Evolutionary conservation across 2,113 vertebrate genomes (phyloP).

Genomic region (Puntigrus tetrazona): DNA sequence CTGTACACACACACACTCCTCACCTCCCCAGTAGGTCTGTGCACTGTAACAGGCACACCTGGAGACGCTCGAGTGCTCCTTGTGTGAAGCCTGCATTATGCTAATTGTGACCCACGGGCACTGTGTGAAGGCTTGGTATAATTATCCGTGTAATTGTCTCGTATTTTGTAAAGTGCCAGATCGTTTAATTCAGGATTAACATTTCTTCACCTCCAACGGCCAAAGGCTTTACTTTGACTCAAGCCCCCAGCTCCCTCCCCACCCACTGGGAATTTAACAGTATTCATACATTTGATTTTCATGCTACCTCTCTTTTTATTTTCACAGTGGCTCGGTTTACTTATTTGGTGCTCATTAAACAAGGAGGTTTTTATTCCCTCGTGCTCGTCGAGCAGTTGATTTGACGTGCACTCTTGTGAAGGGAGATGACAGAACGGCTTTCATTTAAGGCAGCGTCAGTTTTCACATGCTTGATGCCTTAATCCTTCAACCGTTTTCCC

Average conservation of each 20-base stretch:
- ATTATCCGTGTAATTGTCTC: slow-evolving; percentile 79
- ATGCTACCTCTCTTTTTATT: slow-evolving; percentile 9
- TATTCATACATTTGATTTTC: slow-evolving; percentile 39
- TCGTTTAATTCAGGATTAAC: slow-evolving; percentile 79
- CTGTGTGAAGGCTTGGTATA: slow-evolving; percentile 74
- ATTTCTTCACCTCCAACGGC: slow-evolving; percentile 75
- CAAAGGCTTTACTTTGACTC: slow-evolving; percentile 61
- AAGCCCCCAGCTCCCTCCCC: slow-evolving; percentile 16
- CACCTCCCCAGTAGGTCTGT: slow-evolving; percentile 49
- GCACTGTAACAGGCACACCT: slow-evolving; percentile 58
- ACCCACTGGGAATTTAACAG: slow-evolving; percentile 48
- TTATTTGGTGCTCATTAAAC: neutral
- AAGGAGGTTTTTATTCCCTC: neutral
- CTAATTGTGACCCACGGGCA: slow-evolving; percentile 75
- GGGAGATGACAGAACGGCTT: slow-evolving; percentile 54
- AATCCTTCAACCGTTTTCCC: slow-evolving; percentile 55
- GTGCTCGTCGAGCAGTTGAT: neutral
- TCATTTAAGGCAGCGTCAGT: slow-evolving; percentile 55
- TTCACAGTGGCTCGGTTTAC: neutral
- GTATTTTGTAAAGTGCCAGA: slow-evolving; percentile 81
- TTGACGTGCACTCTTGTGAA: slow-evolving; percentile 40
- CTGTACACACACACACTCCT: slow-evolving; percentile 19
- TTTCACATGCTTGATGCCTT: slow-evolving; percentile 58
- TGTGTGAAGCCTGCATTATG: slow-evolving; percentile 65
- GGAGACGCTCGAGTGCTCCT: slow-evolving; percentile 58